Percentiles rank a stretch among this genome's conserved stretches.
Conservation (phyloP, 2,888 invertebrate species). For the Cylloceria caligata region DNA sequence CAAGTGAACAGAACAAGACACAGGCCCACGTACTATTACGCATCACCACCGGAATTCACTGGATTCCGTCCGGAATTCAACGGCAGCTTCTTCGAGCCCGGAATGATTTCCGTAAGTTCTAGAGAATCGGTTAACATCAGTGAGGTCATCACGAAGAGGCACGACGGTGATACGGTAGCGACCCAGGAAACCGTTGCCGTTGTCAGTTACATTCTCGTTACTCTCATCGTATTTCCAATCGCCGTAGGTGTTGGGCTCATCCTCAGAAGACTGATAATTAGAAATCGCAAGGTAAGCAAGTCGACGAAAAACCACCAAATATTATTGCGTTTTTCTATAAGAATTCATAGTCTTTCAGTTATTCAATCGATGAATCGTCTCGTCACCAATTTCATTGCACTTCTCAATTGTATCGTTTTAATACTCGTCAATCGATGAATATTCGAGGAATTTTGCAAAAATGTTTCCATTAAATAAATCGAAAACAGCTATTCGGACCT, state of each 20-base stretch:
- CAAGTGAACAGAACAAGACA: slow-evolving; percentile 73
- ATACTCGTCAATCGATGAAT: slow-evolving; percentile 37
- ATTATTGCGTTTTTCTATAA: background rate
- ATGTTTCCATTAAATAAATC: slow-evolving; percentile 43
- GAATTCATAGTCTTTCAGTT: background rate
- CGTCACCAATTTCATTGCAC: background rate
- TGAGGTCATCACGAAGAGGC: slow-evolving; percentile 82
- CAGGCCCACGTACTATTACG: slow-evolving; percentile 74
- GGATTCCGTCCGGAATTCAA: slow-evolving; percentile 76
- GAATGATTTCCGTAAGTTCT: slow-evolving; percentile 75
- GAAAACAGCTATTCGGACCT: slow-evolving; percentile 28
- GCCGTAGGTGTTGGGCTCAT: slow-evolving; percentile 84
- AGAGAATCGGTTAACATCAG: slow-evolving; percentile 80
- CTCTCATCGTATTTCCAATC: slow-evolving; percentile 84
- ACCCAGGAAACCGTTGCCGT: slow-evolving; percentile 83
- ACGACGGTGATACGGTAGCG: slow-evolving; percentile 81
- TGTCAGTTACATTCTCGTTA: slow-evolving; percentile 84
- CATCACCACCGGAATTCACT: slow-evolving; percentile 76
- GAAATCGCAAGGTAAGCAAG: slow-evolving; percentile 83
- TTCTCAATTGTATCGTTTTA: slow-evolving; percentile 18
- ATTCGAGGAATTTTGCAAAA: slow-evolving; percentile 19
- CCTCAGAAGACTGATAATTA: slow-evolving; percentile 84
- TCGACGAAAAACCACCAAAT: too few species aligned
- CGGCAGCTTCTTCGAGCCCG: slow-evolving; percentile 76
- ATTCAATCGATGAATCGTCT: slow-evolving; percentile 22